A percentile compares a stretch with the other conserved stretches of the same genome.
Conservation (phyloP, 2,888 invertebrate genomes). For the Sarcophaga carnaria region DNA sequence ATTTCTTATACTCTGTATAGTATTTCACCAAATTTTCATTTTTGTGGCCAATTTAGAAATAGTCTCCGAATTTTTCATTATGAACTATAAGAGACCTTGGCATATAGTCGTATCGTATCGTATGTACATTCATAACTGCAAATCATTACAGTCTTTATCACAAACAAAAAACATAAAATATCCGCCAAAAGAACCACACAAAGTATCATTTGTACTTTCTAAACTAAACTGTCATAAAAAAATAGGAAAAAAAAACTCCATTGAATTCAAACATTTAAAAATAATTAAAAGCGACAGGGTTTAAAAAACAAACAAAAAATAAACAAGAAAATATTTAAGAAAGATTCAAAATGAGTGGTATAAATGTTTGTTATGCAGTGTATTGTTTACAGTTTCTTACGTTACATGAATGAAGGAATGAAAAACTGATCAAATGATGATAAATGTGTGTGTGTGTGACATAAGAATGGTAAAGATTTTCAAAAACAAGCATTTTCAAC, state of each 20-base stretch:
- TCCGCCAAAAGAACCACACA: constrained; percentile 30
- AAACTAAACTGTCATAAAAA: constrained; percentile 52
- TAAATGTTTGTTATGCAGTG: constrained; percentile 7
- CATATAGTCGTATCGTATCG: constrained; percentile 9
- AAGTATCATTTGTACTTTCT: constrained; percentile 51
- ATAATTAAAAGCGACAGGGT: constrained; percentile 58
- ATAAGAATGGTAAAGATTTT: constrained; percentile 8
- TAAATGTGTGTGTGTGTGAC: not conserved
- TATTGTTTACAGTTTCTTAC: not conserved
- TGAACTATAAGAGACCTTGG: not conserved
- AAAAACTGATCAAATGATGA: constrained; percentile 17
- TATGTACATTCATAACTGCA: not conserved
- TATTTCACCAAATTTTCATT: no score
- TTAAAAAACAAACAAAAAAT: constrained; percentile 6
- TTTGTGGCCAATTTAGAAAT: no score
- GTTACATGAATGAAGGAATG: constrained; percentile 21
- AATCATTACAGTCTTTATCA: constrained; percentile 9
- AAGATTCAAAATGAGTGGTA: constrained; percentile 43
- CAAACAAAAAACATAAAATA: constrained; percentile 11
- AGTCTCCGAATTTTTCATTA: not conserved
- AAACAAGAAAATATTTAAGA: not conserved
- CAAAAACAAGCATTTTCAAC: constrained; percentile 27
- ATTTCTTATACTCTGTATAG: not conserved
- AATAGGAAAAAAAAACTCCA: not conserved
- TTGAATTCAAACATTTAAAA: constrained; percentile 43